Evolutionary conservation across 2,797 vertebrate species (phyloP), one percentile per base, ranked within the genome.

Genomic region (Oophaga sylvatica): DNA sequence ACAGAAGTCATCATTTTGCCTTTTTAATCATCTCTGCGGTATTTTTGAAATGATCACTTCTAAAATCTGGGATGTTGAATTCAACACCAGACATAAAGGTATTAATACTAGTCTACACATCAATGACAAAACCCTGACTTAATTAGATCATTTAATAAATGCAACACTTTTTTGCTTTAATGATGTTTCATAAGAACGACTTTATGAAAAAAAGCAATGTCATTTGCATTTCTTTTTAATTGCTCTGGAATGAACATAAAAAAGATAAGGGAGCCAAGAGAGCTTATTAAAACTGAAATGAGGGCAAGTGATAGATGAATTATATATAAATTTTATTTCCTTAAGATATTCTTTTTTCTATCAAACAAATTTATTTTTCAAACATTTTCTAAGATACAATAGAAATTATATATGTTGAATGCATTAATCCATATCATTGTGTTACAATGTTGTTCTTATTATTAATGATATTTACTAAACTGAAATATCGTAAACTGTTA

Each of bases 211-310:
- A 89, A 91, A 92, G 76, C 79, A 90, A 92, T 94, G 90, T 48
- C 89, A 95, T 95, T 95, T 95, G 90, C 92, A 93, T 95, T 93
- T 93, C 90, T 93, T 60, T 92, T 93, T 95, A 95, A 95, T 94
- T 95, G 92, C 91, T 93, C 88, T 92, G 89, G 88, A 94, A 91
- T 91, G 90, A 95, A 93, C 91, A 93, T 93, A 91, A 93, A 94
- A 77, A 94, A 92, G 91, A 93, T 94, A 93, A 93, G 90, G 90
- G 92, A 93, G 91, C 91, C 92, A 92, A 91, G 93, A 95, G 92
- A 95, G 91, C 90, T 94, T 94, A 95, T 96, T 96, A 95, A 93
- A 94, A 92, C 90, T 93, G 90, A 93, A 95, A 94, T 91, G 91
- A 95, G 93, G 93, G 90, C 90, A 95, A 94, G 89, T 90, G 91